A percentile compares a stretch with the other conserved stretches of the same genome.
These are phyloP conservation scores for Eptatretus atami DNA, from an alignment of 2,797 vertebrate genomes.

Conservation along the genomic window DNA sequence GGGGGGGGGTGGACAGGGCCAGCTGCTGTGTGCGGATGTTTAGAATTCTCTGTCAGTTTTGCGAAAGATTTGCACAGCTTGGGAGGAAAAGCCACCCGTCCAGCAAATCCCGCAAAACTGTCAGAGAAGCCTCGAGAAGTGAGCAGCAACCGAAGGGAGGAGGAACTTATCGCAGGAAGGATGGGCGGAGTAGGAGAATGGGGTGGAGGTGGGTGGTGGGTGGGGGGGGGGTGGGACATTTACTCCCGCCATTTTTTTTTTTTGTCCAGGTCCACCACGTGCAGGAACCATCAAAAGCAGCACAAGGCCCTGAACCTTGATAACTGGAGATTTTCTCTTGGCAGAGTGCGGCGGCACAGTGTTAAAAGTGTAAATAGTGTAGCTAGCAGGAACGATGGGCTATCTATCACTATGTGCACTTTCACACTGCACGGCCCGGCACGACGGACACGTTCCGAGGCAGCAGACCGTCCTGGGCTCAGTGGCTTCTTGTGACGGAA, in stretches of 20 bases:
- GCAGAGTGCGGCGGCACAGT: not conserved
- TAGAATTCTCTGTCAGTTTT: not conserved
- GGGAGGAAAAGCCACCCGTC: slow-evolving; percentile 3
- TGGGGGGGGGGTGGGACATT: too few relatives aligned
- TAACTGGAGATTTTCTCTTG: too few relatives aligned
- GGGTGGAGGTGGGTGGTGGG: too few relatives aligned
- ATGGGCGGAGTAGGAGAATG: too few relatives aligned
- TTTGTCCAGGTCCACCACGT: too few relatives aligned
- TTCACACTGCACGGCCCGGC: not conserved
- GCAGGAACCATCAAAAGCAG: too few relatives aligned
- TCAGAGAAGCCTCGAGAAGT: slow-evolving; percentile 1
- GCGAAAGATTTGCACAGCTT: slow-evolving; percentile 4
- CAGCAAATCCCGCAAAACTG: slow-evolving; percentile 5
- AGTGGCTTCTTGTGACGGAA: slow-evolving; percentile 52
- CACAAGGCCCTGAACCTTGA: too few relatives aligned
- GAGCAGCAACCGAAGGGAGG: not conserved
- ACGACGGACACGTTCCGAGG: not conserved
- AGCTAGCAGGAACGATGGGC: not conserved
- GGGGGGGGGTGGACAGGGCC: too few relatives aligned
- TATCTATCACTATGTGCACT: slow-evolving; percentile 4
- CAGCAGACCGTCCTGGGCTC: not conserved
- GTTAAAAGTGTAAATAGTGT: slow-evolving; percentile 2
- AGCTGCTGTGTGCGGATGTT: too few relatives aligned
- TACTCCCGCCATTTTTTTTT: too few relatives aligned
- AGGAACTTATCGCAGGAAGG: too few relatives aligned